Conservation (phyloP, 2,888 invertebrate genomes). For the Apeira syringaria region DNA sequence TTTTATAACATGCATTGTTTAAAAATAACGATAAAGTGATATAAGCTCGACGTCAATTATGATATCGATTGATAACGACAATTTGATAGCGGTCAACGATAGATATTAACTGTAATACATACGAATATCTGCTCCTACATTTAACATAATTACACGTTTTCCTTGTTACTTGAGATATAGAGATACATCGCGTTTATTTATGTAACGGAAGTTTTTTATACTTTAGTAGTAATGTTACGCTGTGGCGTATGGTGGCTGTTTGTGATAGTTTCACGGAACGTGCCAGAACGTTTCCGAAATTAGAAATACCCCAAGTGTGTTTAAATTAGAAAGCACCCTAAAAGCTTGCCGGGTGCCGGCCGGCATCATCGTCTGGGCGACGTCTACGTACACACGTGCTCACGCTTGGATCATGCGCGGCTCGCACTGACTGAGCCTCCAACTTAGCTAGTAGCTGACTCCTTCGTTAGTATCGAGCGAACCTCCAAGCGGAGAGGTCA, state of each 20-base stretch:
- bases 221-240: not conserved
- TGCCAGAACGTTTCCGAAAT: slow-evolving; percentile 12
- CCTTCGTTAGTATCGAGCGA: slow-evolving; percentile 79
- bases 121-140: slow-evolving; percentile 18
- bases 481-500: slow-evolving; percentile 73
- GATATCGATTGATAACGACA: slow-evolving; percentile 34
- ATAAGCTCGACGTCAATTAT: slow-evolving; percentile 30
- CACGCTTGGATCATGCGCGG: slow-evolving; percentile 57
- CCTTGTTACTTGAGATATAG: slow-evolving; percentile 18
- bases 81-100: slow-evolving; percentile 20
- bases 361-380: slow-evolving; percentile 57
- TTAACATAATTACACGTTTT: slow-evolving; percentile 20
- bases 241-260: slow-evolving; percentile 1
- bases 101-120: slow-evolving; percentile 18
- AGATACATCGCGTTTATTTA: not conserved
- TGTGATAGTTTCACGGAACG: slow-evolving; percentile 7
- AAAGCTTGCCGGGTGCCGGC: slow-evolving; percentile 35
- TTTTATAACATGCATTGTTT: too few relatives aligned
- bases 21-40: not conserved
- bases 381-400: slow-evolving; percentile 64
- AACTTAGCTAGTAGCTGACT: slow-evolving; percentile 38
- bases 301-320: slow-evolving; percentile 23
- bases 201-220: not conserved
- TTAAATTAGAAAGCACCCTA: slow-evolving; percentile 30
- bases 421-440: slow-evolving; percentile 39